These are phyloP conservation scores for Ictalurus punctatus DNA, from an alignment of 2,113 vertebrate species.

Conservation along the genomic window DNA sequence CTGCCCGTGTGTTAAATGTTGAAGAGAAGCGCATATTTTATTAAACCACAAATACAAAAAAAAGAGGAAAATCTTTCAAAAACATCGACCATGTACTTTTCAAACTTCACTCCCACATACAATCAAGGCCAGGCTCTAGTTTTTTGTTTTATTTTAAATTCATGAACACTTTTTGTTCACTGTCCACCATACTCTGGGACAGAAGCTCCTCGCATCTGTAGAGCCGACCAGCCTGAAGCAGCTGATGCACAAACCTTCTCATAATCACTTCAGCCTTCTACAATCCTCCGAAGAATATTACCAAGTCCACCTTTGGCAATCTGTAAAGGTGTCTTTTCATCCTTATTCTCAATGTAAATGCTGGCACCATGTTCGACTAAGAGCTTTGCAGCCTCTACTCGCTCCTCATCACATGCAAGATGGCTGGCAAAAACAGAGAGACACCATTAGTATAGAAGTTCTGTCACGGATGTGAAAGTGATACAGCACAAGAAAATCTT, in stretches of 20 bases:
- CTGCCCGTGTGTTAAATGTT: neutral
- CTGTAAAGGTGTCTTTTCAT: constrained; percentile 92
- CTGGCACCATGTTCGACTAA: constrained; percentile 92
- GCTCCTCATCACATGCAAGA: constrained; percentile 94
- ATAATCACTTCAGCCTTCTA: constrained; percentile 77
- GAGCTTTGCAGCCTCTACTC: constrained; percentile 90
- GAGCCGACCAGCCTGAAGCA: neutral
- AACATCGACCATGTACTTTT: neutral
- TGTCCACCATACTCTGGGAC: neutral
- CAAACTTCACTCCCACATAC: neutral
- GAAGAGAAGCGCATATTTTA: neutral
- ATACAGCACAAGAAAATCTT: neutral
- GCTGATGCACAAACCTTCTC: neutral
- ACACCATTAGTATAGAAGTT: constrained; percentile 4
- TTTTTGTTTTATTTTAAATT: neutral
- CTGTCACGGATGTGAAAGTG: neutral
- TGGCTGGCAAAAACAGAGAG: constrained; percentile 74
- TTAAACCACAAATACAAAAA: neutral
- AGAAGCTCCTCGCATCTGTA: neutral
- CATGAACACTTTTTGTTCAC: neutral
- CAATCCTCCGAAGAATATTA: constrained; percentile 81
- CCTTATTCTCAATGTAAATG: constrained; percentile 96
- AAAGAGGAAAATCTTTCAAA: neutral
- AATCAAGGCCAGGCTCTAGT: neutral
- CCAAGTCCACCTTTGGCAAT: constrained; percentile 83